These are phyloP conservation scores for Mionectes macconnelli DNA, from an alignment of 2,113 vertebrate genomes.

Conservation along the genomic window DNA sequence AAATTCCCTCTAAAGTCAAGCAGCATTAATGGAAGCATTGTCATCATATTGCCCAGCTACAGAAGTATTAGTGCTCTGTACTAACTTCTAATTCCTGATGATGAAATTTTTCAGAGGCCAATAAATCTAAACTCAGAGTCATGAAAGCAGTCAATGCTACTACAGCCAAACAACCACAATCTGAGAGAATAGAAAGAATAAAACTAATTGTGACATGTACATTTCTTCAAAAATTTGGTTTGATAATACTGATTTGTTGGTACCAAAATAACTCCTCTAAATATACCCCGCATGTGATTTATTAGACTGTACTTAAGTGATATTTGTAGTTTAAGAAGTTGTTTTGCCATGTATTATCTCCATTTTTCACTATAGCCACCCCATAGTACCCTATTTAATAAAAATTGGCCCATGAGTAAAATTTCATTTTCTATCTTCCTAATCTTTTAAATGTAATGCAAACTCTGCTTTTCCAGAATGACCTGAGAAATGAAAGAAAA, in stretches of 20 bases:
- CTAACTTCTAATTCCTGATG: not conserved
- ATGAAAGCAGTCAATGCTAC: not conserved
- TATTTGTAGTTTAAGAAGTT: not conserved
- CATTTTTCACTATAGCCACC: not conserved
- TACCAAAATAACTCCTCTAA: not conserved
- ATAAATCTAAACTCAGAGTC: conserved; percentile 6
- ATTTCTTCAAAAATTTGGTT: not conserved
- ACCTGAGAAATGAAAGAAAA: conserved; percentile 1
- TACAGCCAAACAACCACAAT: not conserved
- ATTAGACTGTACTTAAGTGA: not conserved
- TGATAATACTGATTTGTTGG: not conserved
- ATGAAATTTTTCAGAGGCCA: conserved; percentile 11
- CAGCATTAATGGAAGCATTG: not conserved
- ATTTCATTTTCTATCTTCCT: not conserved
- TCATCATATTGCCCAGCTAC: not conserved
- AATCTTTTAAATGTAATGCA: not conserved
- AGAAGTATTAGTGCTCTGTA: not conserved
- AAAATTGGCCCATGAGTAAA: not conserved
- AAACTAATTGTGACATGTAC: not conserved
- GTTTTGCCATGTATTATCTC: not conserved
- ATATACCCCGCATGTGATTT: not conserved
- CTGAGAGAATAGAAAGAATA: not conserved
- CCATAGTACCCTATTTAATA: not conserved
- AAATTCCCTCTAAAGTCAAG: not conserved
- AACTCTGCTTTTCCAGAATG: not conserved